These are phyloP conservation scores for Neoascia interrupta DNA, from an alignment of 2,888 invertebrate species.

Conservation along the genomic window DNA sequence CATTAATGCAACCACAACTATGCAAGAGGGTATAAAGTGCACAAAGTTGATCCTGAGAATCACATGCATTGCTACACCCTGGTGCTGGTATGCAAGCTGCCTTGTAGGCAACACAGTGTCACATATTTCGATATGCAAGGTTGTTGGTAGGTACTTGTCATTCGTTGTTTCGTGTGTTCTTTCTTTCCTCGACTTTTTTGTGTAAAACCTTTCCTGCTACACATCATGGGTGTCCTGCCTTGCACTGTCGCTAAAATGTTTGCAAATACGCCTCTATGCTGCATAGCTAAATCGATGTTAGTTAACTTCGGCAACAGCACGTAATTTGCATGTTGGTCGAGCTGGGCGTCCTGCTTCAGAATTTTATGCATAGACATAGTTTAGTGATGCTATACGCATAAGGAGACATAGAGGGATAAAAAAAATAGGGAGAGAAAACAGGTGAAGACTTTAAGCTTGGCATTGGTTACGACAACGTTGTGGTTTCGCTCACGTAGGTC, in stretches of 20 bases:
- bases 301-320: conserved; percentile 60
- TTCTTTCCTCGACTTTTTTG: background rate
- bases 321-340: conserved; percentile 62
- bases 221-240: conserved; percentile 37
- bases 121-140: conserved; percentile 56
- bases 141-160: conserved; percentile 12
- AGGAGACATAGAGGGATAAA: background rate
- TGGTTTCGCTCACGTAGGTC: conserved; percentile 25
- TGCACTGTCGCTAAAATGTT: conserved; percentile 48
- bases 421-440: conserved; percentile 16
- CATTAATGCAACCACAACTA: conserved; percentile 35
- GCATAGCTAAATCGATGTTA: conserved; percentile 54
- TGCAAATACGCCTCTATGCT: conserved; percentile 36
- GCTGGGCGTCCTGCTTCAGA: conserved; percentile 35
- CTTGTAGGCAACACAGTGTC: conserved; percentile 54
- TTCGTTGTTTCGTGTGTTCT: background rate
- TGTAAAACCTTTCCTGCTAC: conserved; percentile 52
- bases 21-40: conserved; percentile 28
- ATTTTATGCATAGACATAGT: conserved; percentile 44
- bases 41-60: conserved; percentile 33
- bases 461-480: conserved; percentile 55
- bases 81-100: conserved; percentile 29
- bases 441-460: conserved; percentile 55
- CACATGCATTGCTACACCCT: conserved; percentile 14
- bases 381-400: background rate